Base-by-base conservation (phyloP, 2,113 vertebrate species). In the Nematolebias whitei region DNA sequence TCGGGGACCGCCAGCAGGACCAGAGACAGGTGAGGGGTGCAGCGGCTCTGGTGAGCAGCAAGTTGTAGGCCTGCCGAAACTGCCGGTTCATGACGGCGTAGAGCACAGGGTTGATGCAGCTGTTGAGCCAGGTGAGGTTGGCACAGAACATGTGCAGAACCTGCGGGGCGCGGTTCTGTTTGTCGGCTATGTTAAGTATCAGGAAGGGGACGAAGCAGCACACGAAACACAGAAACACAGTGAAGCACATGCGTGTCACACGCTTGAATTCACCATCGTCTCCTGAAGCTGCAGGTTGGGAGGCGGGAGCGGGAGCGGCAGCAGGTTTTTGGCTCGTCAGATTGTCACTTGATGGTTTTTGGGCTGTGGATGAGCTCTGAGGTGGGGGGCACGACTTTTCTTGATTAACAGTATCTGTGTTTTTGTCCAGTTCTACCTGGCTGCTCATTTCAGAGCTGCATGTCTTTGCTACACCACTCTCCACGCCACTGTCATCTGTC, bases 71-170 rank as follows among this genome's bases (percentile, higher is more conserved):
- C 62, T 93, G 91, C 23, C 89, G 89, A 80, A 96, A 96, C 74
- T 95, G 95, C 1, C 93, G 87, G 84, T 96, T 96, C 95, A 96
- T 94, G 69, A 93, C 91, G 0, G 93, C 93, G 1, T 96, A 96
- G 49, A 96, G 92, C 24, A 96, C 54, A 0, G 95, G 95, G 79
- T 97, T 97, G 63, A 96, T 94, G 64, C 95, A 96, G 64, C 93
- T 93, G 60, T 95, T 97, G 58, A 96, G 90, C 95, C 95, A 96
- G 32, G 94, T 95, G 62, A 96, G 88, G 78, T 96, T 96, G 50
- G 94, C 93, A 13, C 92, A 92, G 12, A 96, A 82, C 95, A 95
- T 94, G 78, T 96, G 93, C 23, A 93, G 93, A 93, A 81, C 95
- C 95, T 84, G 92, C 0, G 95, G 95, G 14, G 94, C 93, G 0